A percentile compares a stretch with the other conserved stretches of the same genome.
phyloP scores from a whole-genome alignment of 2,113 vertebrate species.

The Trogon melanurus region DNA sequence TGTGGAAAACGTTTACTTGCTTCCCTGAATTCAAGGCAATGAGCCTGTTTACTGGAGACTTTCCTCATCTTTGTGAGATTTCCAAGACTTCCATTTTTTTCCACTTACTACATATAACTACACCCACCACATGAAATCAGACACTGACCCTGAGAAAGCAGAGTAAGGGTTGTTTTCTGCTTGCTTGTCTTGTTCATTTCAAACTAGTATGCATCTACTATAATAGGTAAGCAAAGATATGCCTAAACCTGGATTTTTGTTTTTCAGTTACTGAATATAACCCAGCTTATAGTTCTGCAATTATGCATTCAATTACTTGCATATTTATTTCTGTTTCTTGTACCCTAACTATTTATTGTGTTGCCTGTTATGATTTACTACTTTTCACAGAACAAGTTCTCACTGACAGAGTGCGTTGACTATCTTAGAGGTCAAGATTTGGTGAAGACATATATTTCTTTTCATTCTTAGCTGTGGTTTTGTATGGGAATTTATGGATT shows the following conservation, averaged over 20 bases:
- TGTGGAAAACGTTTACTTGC: not conserved
- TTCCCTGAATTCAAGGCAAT: not conserved
- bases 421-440: not conserved
- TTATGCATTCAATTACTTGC: not conserved
- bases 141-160: not conserved
- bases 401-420: not conserved
- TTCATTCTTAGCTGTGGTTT: not conserved
- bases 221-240: not conserved
- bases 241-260: not conserved
- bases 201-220: not conserved
- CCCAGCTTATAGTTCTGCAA: not conserved
- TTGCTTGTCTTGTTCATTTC: not conserved
- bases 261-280: not conserved
- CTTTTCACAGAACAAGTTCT: not conserved
- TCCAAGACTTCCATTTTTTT: not conserved
- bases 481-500: not conserved
- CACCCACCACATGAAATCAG: not conserved
- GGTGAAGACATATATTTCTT: not conserved
- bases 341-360: not conserved
- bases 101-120: not conserved
- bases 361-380: not conserved
- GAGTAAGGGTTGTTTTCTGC: not conserved
- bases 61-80: not conserved
- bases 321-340: not conserved
- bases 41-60: not conserved